Conservation (phyloP, 1,140 invertebrate genomes). For the Calycopis cecrops region DNA sequence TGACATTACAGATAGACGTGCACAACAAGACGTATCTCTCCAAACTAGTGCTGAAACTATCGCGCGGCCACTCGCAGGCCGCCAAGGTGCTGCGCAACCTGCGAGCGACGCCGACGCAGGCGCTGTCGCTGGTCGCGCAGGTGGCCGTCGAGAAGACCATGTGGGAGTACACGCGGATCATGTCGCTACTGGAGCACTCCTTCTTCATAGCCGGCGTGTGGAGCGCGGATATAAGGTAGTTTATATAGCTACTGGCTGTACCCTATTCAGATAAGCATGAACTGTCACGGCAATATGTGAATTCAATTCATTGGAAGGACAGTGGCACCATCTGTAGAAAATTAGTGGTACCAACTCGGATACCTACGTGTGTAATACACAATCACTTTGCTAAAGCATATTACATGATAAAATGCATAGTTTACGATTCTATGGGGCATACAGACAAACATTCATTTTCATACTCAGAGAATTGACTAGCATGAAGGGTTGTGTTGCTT, state of each 20-base stretch:
- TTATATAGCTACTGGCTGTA: no score
- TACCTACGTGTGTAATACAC: no score
- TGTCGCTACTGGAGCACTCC: slow-evolving; percentile 65
- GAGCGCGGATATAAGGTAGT: slow-evolving; percentile 56
- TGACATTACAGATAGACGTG: slow-evolving; percentile 55
- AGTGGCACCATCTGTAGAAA: no score
- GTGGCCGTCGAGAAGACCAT: slow-evolving; percentile 63
- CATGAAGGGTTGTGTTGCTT: no score
- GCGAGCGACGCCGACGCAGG: slow-evolving; percentile 52
- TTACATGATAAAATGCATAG: no score
- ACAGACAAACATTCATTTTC: no score
- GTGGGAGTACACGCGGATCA: slow-evolving; percentile 67
- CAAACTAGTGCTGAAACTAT: slow-evolving; percentile 63
- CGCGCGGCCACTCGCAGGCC: slow-evolving; percentile 62
- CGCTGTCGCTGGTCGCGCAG: slow-evolving; percentile 60
- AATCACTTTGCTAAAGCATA: no score
- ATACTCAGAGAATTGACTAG: no score
- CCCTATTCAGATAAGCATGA: no score
- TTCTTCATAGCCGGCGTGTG: slow-evolving; percentile 63
- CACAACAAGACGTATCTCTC: slow-evolving; percentile 67
- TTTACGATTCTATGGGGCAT: no score
- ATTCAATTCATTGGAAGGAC: no score
- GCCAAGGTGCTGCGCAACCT: slow-evolving; percentile 61
- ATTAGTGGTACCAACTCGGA: no score
- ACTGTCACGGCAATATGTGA: neutral